Conservation (phyloP, 2,888 invertebrate genomes). For the Tinea pellionella region DNA sequence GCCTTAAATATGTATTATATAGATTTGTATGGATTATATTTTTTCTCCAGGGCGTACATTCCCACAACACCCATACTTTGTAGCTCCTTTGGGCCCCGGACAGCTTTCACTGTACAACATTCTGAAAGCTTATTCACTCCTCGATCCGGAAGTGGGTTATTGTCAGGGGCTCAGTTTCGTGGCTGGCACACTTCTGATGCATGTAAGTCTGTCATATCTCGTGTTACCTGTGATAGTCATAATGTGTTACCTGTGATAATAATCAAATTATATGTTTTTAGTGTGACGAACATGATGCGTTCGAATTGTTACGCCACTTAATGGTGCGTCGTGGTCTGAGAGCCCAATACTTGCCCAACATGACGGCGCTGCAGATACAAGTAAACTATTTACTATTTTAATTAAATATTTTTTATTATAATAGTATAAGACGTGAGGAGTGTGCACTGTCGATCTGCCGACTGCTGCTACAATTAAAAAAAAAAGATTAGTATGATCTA, state of each 20-base stretch:
- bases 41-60: constrained; percentile 81
- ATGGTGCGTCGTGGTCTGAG: constrained; percentile 92
- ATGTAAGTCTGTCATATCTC: constrained; percentile 73
- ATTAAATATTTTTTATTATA: not conserved
- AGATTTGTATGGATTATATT: not conserved
- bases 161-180: constrained; percentile 97
- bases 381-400: constrained; percentile 24
- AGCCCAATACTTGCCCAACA: constrained; percentile 92
- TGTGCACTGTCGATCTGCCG: too few relatives aligned
- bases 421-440: too few relatives aligned
- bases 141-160: constrained; percentile 95
- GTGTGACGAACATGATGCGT: constrained; percentile 95
- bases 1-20: not conserved
- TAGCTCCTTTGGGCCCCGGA: constrained; percentile 90
- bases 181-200: constrained; percentile 91
- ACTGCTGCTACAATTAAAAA: too few relatives aligned
- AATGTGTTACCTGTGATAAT: too few relatives aligned
- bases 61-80: constrained; percentile 94
- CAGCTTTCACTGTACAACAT: constrained; percentile 94
- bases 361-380: constrained; percentile 90
- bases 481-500: not conserved
- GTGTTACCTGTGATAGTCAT: too few relatives aligned
- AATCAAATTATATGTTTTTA: constrained; percentile 38
- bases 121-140: constrained; percentile 93
- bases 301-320: constrained; percentile 85